A percentile compares a stretch with the other conserved stretches of the same genome.
phyloP scores from a whole-genome alignment of 2,888 invertebrate species.

The Drosophila lacicola region DNA sequence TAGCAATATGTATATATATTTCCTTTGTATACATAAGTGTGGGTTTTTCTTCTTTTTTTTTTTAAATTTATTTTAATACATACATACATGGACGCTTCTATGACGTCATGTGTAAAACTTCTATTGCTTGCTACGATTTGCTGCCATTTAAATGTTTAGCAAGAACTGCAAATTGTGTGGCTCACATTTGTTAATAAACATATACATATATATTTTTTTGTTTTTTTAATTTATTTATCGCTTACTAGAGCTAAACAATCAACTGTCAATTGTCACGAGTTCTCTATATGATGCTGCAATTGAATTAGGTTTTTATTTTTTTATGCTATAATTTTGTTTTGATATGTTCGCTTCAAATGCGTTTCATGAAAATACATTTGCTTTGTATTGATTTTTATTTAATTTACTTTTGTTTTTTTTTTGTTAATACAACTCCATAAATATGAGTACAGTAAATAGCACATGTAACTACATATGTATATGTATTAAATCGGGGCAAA shows the following conservation, averaged over 20 bases:
- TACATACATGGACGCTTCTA: conserved; percentile 36
- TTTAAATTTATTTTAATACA: conserved; percentile 24
- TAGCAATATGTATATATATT: conserved; percentile 43
- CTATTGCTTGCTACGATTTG: conserved; percentile 43
- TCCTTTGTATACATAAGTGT: conserved; percentile 51
- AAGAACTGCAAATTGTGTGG: conserved; percentile 35
- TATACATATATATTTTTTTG: background rate
- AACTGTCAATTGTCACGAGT: conserved; percentile 47
- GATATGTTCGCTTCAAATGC: conserved; percentile 77
- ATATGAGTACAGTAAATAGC: conserved; percentile 66
- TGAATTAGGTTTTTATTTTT: conserved; percentile 20
- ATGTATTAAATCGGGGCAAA: conserved; percentile 54
- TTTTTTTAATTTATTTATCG: conserved; percentile 2
- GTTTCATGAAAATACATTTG: conserved; percentile 74
- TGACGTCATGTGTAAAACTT: conserved; percentile 27
- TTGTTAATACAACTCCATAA: conserved; percentile 62
- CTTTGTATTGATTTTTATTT: conserved; percentile 46
- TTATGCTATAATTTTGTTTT: conserved; percentile 51
- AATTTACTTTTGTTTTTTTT: conserved; percentile 12
- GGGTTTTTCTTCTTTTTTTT: conserved; percentile 9
- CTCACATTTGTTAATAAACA: conserved; percentile 4
- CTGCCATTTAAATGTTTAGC: conserved; percentile 36
- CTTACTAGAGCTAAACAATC: conserved; percentile 37
- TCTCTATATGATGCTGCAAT: conserved; percentile 41
- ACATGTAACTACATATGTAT: conserved; percentile 51